A percentile compares a stretch with the other conserved stretches of the same genome.
These are phyloP conservation scores for Hypolimnas misippus DNA, from an alignment of 2,888 invertebrate species.

Conservation along the genomic window DNA sequence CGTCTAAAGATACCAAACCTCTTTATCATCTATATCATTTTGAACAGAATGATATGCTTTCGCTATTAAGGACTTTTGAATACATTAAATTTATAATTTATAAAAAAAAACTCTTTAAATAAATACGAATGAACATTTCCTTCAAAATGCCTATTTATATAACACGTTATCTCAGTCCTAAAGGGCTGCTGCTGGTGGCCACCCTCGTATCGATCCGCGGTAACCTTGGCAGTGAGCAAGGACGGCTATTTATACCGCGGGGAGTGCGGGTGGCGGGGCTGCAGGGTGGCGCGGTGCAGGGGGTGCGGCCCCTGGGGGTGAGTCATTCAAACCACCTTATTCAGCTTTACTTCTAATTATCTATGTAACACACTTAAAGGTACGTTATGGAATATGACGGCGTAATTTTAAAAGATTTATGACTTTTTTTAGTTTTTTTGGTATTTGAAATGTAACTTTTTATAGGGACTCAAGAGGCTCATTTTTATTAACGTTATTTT, in stretches of 20 bases:
- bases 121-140: neutral
- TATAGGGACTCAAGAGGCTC: too few species aligned
- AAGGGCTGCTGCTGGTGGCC: conserved; percentile 29
- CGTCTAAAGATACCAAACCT: too few species aligned
- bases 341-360: conserved; percentile 15
- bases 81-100: too few species aligned
- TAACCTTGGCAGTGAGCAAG: conserved; percentile 75
- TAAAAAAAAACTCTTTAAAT: neutral
- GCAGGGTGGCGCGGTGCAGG: too few species aligned
- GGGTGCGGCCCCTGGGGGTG: conserved; percentile 20
- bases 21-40: too few species aligned
- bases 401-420: neutral
- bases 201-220: conserved; percentile 49
- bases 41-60: too few species aligned
- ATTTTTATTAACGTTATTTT: too few species aligned
- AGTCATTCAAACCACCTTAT: conserved; percentile 19
- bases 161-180: conserved; percentile 3
- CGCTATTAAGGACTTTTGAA: too few species aligned
- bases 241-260: conserved; percentile 70
- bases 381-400: neutral
- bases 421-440: neutral
- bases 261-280: too few species aligned
- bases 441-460: too few species aligned
- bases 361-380: neutral
- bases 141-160: too few species aligned